phyloP scores from a whole-genome alignment of 1,140 invertebrate genomes.

The Seison nebaliae region DNA sequence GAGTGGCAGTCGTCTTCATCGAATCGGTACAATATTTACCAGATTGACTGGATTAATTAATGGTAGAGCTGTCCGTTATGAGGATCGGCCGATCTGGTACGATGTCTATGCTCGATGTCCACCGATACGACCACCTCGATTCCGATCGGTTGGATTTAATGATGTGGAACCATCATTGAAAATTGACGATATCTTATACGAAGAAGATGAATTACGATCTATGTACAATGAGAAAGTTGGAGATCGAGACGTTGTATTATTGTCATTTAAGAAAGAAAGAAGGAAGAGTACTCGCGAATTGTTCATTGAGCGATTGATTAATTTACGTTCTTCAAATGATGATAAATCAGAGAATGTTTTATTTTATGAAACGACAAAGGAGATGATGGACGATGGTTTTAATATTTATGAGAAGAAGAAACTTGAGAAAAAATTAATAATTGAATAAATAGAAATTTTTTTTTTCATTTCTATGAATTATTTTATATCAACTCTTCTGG shows the following conservation, averaged over 20 bases:
- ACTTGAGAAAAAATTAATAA: no score
- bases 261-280: not conserved
- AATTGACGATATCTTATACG: not conserved
- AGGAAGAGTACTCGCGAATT: no score
- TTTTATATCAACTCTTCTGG: no score
- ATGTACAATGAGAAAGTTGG: not conserved
- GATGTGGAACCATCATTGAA: not conserved
- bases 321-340: no score
- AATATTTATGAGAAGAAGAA: no score
- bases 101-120: not conserved
- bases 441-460: no score
- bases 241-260: not conserved
- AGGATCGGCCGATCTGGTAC: not conserved
- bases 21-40: not conserved
- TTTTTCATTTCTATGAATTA: no score
- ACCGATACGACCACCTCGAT: not conserved
- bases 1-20: not conserved
- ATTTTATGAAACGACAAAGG: no score
- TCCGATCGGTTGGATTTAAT: not conserved
- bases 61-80: not conserved
- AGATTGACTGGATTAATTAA: not conserved
- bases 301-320: no score
- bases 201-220: not conserved
- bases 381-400: no score
- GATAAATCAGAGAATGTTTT: no score